Evolutionary conservation across 2,113 vertebrate species (phyloP), one percentile per base, ranked within the genome.

Genomic region (Rissa tridactyla): DNA sequence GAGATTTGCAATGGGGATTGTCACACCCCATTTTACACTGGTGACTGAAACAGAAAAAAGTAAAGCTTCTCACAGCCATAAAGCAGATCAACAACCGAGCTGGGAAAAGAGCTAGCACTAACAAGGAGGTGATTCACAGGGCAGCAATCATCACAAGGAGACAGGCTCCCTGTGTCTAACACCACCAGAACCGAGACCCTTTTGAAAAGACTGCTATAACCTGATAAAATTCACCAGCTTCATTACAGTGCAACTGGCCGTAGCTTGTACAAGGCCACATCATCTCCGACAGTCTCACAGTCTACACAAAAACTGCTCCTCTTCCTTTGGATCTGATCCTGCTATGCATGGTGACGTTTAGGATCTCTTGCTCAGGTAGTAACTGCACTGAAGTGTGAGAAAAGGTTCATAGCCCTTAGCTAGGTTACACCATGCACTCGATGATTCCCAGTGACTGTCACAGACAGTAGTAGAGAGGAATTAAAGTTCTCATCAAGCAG

Each of bases 211-310:
- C 27, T 42, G 26, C 65, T 87, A 25, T 25, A 68, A 83, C n/a
- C 32, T 46, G 55, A 64, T 36, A 86, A 69, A 83, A 92, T 46
- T 11, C 49, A 90, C 17, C 9, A 22, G 4, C 16, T 55, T 88
- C 42, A 3, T 15, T 57, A 69, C 47, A 81, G 25, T 1, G 7
- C 46, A 93, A 15, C 27, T 30, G 49, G 9, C 62, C 86, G 2
- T 14, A 86, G 27, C 15, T 38, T 62, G 13, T 49, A 54, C 22
- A n/a, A 57, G 36, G 54, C 27, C 49, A 40, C 18, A 30, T 15
- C 0, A 0, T 30, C 42, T 69, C 66, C 21, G 30, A 11, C 1
- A 3, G 40, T 18, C 52, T 83, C 2, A 0, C 1, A 1, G 10
- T 42, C 27, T 32, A 12, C 34, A 23, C 29, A 38, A n/a, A 55